phyloP scores from a whole-genome alignment of 2,113 vertebrate species.

The Hylia prasina region DNA sequence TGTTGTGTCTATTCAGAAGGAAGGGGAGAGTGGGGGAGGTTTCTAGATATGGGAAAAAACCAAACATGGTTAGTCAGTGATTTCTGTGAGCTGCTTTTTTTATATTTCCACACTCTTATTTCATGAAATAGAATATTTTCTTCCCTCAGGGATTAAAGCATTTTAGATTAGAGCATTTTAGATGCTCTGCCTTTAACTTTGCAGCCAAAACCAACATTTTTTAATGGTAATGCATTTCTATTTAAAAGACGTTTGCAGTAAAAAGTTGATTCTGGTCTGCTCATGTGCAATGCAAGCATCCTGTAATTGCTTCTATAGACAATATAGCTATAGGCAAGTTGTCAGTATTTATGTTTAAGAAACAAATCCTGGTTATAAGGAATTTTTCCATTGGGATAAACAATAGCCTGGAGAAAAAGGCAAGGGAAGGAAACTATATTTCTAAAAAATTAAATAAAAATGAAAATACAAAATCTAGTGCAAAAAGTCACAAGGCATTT shows the following conservation, averaged over 20 bases:
- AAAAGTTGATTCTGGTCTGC: neutral
- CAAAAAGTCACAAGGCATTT: neutral
- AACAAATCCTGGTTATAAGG: neutral
- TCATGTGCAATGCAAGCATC: neutral
- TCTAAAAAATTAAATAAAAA: constrained; percentile 16
- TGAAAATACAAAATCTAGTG: neutral
- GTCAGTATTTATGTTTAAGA: constrained; percentile 1
- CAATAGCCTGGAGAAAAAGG: neutral
- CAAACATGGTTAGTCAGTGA: neutral
- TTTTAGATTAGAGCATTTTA: neutral
- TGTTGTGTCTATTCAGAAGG: neutral
- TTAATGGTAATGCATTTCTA: neutral
- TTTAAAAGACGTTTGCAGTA: neutral
- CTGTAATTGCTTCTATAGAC: neutral
- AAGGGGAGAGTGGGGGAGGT: rapidly evolving
- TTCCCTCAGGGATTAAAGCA: neutral
- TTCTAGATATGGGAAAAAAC: neutral
- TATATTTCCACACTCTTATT: neutral
- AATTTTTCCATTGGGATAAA: neutral
- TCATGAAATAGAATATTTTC: neutral
- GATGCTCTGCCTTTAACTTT: neutral
- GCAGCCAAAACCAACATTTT: neutral
- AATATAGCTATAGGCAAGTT: neutral
- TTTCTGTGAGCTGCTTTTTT: neutral
- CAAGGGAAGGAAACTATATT: neutral